phyloP scores from a whole-genome alignment of 1,140 invertebrate genomes.

The Brachionus angularis region DNA sequence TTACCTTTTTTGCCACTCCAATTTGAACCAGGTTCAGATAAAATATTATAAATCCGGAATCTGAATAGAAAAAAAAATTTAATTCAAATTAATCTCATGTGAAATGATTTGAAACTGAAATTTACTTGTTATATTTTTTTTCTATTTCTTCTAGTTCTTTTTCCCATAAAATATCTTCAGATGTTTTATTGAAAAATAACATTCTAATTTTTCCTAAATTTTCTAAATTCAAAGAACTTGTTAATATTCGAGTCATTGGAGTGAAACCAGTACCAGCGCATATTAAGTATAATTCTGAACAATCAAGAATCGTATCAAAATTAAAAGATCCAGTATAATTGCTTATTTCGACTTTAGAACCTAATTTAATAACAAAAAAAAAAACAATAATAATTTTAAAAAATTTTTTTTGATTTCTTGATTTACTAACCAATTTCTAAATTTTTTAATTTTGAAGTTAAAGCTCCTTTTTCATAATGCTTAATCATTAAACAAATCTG shows the following conservation, averaged over 20 bases:
- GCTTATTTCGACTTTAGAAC: slow-evolving; percentile 19
- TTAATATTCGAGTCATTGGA: slow-evolving; percentile 36
- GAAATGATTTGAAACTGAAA: not conserved
- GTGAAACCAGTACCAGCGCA: slow-evolving; percentile 41
- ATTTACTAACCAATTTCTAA: slow-evolving; percentile 15
- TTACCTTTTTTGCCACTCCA: slow-evolving; percentile 22
- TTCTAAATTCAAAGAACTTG: not conserved
- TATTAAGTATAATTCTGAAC: not conserved
- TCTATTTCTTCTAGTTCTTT: not conserved
- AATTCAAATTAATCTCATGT: not conserved
- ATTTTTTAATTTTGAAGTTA: slow-evolving; percentile 18
- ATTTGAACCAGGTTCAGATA: not conserved
- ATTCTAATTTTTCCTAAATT: not conserved
- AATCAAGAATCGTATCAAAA: not conserved
- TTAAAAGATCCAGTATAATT: slow-evolving; percentile 25
- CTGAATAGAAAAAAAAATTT: not conserved
- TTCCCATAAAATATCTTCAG: slow-evolving; percentile 12
- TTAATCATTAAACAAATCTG: slow-evolving; percentile 29
- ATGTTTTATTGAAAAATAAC: slow-evolving; percentile 43
- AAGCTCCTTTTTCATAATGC: slow-evolving; percentile 8
- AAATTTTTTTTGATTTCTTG: too few relatives aligned
- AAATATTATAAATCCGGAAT: slow-evolving; percentile 7
- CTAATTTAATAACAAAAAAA: not conserved
- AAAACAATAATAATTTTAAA: too few relatives aligned
- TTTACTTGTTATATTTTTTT: not conserved